phyloP scores from a whole-genome alignment of 2,113 vertebrate genomes.

The Aspidoscelis tigris region DNA sequence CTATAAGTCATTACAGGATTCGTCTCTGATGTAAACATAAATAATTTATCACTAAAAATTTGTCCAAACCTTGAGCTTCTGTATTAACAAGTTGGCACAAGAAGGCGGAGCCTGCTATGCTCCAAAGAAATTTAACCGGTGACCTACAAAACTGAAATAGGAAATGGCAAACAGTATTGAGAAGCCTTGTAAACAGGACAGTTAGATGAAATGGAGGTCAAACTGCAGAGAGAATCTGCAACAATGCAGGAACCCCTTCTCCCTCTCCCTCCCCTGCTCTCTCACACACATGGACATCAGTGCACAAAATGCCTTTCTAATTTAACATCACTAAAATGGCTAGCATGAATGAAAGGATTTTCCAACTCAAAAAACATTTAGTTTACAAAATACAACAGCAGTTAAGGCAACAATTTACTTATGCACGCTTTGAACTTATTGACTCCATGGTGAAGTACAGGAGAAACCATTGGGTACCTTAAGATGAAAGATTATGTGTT shows the following conservation, averaged over 20 bases:
- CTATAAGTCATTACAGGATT: constrained; percentile 23
- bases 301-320: too few relatives aligned
- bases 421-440: too few relatives aligned
- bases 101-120: not conserved
- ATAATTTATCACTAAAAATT: constrained; percentile 40
- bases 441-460: too few relatives aligned
- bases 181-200: not conserved
- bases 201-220: not conserved
- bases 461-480: too few relatives aligned
- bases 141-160: not conserved
- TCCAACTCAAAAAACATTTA: too few relatives aligned
- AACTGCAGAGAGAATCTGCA: too few relatives aligned
- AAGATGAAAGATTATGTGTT: too few relatives aligned
- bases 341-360: too few relatives aligned
- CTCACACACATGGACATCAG: not conserved
- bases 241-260: too few relatives aligned
- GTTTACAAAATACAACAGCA: too few relatives aligned
- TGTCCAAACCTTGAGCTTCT: constrained; percentile 24
- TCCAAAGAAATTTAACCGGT: not conserved
- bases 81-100: not conserved
- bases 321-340: too few relatives aligned
- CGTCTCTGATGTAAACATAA: constrained; percentile 20
- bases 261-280: not conserved
- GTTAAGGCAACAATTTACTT: too few relatives aligned
- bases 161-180: not conserved